These are phyloP conservation scores for Apogon talboti DNA, from an alignment of 2,797 vertebrate genomes.

Conservation along the genomic window DNA sequence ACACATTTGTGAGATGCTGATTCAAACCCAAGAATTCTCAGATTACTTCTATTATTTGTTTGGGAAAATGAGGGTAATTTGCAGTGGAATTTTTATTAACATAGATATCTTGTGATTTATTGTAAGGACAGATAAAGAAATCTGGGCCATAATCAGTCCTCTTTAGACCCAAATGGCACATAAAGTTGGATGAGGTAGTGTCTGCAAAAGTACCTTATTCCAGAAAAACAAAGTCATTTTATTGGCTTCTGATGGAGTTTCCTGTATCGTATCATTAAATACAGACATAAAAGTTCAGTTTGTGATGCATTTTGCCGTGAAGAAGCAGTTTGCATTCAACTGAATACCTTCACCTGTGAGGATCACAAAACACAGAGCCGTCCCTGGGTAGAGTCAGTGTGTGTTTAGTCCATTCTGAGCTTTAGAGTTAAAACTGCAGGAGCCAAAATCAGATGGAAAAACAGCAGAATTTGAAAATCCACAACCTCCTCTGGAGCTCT, in stretches of 20 bases:
- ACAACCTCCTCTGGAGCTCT: too few species aligned
- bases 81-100: background rate
- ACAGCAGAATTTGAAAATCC: too few species aligned
- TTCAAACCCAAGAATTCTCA: background rate
- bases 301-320: too few species aligned
- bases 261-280: background rate
- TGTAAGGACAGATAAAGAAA: background rate
- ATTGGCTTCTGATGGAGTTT: slow-evolving; percentile 4
- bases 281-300: background rate
- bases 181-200: background rate
- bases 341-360: too few species aligned
- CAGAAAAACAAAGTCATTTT: background rate
- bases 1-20: background rate
- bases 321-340: too few species aligned
- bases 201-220: background rate
- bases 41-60: background rate
- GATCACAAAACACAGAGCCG: too few species aligned
- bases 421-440: too few species aligned
- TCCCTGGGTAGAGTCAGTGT: too few species aligned
- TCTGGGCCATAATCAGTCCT: background rate
- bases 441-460: too few species aligned
- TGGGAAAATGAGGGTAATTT: background rate
- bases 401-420: too few species aligned
- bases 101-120: background rate
- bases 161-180: background rate